A percentile compares a stretch with the other conserved stretches of the same genome.
These are phyloP conservation scores for Haliclystus octoradiatus DNA, from an alignment of 30 jellyfish, hydroid and myxozoan genomes.

Conservation along the genomic window DNA sequence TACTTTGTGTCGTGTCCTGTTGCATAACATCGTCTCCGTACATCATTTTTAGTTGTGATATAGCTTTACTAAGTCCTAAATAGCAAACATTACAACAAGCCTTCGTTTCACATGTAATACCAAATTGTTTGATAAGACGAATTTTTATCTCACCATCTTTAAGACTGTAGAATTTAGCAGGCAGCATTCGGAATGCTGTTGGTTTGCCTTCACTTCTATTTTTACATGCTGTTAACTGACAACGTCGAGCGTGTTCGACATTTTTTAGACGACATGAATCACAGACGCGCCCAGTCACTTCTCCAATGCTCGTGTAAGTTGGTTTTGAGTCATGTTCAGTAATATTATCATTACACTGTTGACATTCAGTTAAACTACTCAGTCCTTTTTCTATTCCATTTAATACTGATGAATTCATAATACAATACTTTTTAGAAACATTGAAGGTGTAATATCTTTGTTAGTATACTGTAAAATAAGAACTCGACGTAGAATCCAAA, in stretches of 20 bases:
- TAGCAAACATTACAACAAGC: slow-evolving; percentile 69
- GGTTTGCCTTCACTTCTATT: slow-evolving; percentile 38
- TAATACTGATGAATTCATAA: too few species aligned
- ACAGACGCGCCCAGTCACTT: slow-evolving; percentile 45
- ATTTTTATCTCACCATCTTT: slow-evolving; percentile 54
- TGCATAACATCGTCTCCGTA: slow-evolving; percentile 32
- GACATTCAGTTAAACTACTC: too few species aligned
- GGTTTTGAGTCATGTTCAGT: slow-evolving; percentile 31
- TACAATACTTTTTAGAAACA: too few species aligned
- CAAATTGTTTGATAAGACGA: slow-evolving; percentile 51
- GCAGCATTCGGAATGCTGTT: slow-evolving; percentile 60
- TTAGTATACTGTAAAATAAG: too few species aligned
- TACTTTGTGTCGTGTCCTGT: too few species aligned
- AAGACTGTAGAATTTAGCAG: slow-evolving; percentile 58
- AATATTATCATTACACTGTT: slow-evolving; percentile 40
- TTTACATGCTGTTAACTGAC: slow-evolving; percentile 45
- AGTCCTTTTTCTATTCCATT: too few species aligned
- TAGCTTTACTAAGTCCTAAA: slow-evolving; percentile 46
- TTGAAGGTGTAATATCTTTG: too few species aligned
- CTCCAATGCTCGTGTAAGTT: slow-evolving; percentile 28
- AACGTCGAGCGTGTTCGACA: slow-evolving; percentile 52
- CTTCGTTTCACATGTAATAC: slow-evolving; percentile 25
- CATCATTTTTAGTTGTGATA: slow-evolving; percentile 36
- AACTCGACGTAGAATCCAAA: too few species aligned
- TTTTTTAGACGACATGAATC: slow-evolving; percentile 42